Evolutionary conservation across 1,140 invertebrate genomes (phyloP), one percentile per base, ranked within the genome.

Genomic region (Drosophila pseudoananassae): DNA sequence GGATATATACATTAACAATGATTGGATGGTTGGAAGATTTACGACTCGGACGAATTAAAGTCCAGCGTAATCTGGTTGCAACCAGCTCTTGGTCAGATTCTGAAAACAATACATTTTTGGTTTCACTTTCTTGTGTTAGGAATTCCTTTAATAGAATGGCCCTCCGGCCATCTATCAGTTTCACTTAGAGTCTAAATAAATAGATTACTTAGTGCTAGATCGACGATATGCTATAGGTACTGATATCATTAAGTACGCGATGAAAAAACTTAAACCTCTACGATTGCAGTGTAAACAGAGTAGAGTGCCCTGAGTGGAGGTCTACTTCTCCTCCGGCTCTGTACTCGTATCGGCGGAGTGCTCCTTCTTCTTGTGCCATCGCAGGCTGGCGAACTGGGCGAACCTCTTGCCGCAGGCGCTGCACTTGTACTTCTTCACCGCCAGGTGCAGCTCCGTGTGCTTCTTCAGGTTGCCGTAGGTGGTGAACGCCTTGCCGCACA

Each of bases 381-480:
- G 90, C 29, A 91, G 50, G 27, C 90, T 91, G 29, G 90, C 89
- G 31, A 91, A 90, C 63, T 91, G 90, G 4, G 90, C 85, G 20
- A 91, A 91, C 2, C 89, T 51, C 27, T 81, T 85, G 72, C 75
- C 76, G 50, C 90, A 91, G 7, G 54, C 17, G 8, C 31, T 57
- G 69, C 90, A 91, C 69, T 91, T 91, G 70, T 91, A 91, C 55
- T 91, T 91, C 66, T 87, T 91, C 27, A 89, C 78, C 8, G 84
- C 53, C 65, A 90, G 53, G 61, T 91, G 90, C 8, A 91, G 69
- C 57, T 91, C 89, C 38, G 56, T 78, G 66, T 91, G 90, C 65
- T 91, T 91, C 59, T 91, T 91, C 6, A 91, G 63, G 50, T 91
- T 91, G 23, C 81, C 84, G 51, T 83, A 87, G 23, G 89, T 90